Conservation (phyloP, 1,140 invertebrate species). For the Monomorium pharaonis region DNA sequence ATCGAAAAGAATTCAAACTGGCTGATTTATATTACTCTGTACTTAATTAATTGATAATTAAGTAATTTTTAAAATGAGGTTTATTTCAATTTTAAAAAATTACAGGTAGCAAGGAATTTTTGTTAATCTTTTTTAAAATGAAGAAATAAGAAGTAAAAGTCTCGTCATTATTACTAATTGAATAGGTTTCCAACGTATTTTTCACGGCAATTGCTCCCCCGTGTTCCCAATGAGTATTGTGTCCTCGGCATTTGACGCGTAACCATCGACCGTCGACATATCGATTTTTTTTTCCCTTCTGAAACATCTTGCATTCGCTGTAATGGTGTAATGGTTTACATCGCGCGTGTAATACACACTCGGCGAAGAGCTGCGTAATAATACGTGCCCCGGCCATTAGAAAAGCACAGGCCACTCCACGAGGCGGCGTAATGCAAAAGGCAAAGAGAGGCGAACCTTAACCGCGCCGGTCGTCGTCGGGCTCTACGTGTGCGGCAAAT, state of each 20-base stretch:
- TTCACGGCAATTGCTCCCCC: background rate
- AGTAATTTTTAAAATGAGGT: background rate
- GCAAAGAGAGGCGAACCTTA: constrained; percentile 30
- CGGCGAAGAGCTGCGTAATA: constrained; percentile 43
- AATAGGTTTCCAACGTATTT: background rate
- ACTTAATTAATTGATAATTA: too few species aligned
- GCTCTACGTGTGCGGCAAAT: constrained; percentile 60
- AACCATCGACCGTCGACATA: background rate
- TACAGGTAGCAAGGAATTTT: background rate
- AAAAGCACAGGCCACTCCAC: constrained; percentile 9
- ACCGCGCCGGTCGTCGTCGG: constrained; percentile 45
- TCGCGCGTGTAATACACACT: background rate
- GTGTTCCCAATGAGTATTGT: background rate
- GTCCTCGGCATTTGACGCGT: background rate
- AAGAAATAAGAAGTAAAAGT: background rate
- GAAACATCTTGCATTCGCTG: background rate
- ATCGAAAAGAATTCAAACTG: background rate
- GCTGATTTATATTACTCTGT: background rate
- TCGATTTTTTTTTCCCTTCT: background rate
- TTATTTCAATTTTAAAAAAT: constrained; percentile 1
- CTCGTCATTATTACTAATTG: background rate
- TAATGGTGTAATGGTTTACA: constrained; percentile 6
- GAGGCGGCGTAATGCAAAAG: constrained; percentile 47
- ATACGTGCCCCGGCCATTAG: constrained; percentile 37
- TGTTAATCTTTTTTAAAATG: background rate